Evolutionary conservation across 1,140 invertebrate genomes (phyloP).

Genomic region (Megalopta genalis): DNA sequence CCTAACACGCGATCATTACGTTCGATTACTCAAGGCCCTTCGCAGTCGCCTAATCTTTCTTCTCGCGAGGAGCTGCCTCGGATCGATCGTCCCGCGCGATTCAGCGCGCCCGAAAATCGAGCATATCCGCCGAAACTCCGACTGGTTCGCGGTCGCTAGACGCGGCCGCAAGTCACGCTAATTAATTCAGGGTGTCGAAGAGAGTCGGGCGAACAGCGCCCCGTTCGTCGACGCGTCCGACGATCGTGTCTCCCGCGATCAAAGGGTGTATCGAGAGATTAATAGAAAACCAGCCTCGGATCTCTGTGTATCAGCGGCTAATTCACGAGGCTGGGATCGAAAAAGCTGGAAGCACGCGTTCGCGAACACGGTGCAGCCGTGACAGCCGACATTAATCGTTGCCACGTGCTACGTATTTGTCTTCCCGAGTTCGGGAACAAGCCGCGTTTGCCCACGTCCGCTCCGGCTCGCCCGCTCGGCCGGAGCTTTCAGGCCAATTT

Average conservation of each 20-base stretch:
- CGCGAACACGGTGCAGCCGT: constrained; percentile 18
- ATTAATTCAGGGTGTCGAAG: constrained; percentile 48
- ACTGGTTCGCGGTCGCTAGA: background rate
- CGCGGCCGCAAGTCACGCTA: constrained; percentile 15
- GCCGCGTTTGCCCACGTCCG: background rate
- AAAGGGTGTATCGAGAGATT: background rate
- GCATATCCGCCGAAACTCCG: background rate
- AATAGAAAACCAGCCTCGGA: constrained; percentile 13
- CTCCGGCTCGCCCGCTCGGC: background rate
- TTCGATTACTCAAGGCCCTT: background rate
- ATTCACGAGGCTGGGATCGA: constrained; percentile 9
- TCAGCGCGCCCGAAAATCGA: background rate
- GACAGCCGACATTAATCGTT: constrained; percentile 46
- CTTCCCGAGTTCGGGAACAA: constrained; percentile 20
- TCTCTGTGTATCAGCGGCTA: background rate
- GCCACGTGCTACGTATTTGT: constrained; percentile 56
- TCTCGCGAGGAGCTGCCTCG: background rate
- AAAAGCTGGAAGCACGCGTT: constrained; percentile 7
- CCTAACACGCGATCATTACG: no score
- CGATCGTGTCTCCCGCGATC: no score
- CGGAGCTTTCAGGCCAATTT: no score
- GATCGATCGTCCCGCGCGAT: background rate
- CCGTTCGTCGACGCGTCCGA: no score
- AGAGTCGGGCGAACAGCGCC: no score
- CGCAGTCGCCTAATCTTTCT: background rate